Percentiles rank a stretch among this genome's conserved stretches.
Evolutionary conservation across 2,888 invertebrate genomes (phyloP).

Genomic region (Drosophila kambysellisi): DNA sequence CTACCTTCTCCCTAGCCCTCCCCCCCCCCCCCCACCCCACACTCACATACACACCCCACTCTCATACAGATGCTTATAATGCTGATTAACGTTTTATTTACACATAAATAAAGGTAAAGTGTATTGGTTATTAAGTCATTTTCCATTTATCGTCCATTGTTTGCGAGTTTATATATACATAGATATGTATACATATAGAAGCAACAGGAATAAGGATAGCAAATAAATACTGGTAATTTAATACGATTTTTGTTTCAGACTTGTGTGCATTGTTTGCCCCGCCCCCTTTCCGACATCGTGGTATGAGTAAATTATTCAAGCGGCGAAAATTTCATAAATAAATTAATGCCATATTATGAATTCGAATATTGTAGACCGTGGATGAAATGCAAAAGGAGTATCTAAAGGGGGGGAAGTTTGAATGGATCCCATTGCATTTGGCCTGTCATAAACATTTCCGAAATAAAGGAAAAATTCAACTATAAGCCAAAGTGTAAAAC

Average conservation of each 20-base stretch:
- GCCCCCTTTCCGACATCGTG: neutral
- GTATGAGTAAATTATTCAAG: constrained; percentile 26
- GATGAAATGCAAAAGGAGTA: neutral
- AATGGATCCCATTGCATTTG: neutral
- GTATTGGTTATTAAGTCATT: constrained; percentile 72
- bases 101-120: constrained; percentile 62
- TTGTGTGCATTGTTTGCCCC: neutral
- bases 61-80: constrained; percentile 37
- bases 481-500: neutral
- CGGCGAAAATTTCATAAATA: constrained; percentile 44
- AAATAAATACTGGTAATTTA: constrained; percentile 25
- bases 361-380: constrained; percentile 7
- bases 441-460: too few relatives aligned
- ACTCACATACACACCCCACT: neutral
- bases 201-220: neutral
- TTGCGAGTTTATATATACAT: constrained; percentile 5
- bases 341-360: constrained; percentile 38
- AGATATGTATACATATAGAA: neutral
- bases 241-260: constrained; percentile 38
- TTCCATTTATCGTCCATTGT: constrained; percentile 45
- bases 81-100: constrained; percentile 70
- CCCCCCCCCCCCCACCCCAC: neutral
- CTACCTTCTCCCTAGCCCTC: rapidly evolving
- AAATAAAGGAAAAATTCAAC: neutral
- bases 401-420: neutral